Conservation (phyloP, 2,888 invertebrate species). For the Diadromus collaris region DNA sequence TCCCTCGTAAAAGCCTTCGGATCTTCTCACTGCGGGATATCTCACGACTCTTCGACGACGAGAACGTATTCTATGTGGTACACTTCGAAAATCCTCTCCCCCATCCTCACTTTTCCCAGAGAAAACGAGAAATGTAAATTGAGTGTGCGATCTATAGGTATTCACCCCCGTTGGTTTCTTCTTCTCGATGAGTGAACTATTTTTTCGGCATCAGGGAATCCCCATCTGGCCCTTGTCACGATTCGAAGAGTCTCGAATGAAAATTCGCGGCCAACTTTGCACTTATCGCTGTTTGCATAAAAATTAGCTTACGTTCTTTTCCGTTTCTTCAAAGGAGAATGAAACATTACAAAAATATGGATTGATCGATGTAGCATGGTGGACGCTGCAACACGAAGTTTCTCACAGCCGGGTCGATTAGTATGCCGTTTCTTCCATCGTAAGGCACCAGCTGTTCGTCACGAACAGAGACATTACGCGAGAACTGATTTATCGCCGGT, state of each 20-base stretch:
- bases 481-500: constrained; percentile 54
- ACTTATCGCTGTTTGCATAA: constrained; percentile 8
- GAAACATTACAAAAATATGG: not conserved
- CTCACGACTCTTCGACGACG: constrained; percentile 49
- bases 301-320: not conserved
- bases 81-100: constrained; percentile 27
- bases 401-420: constrained; percentile 9
- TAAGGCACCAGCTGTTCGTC: constrained; percentile 48
- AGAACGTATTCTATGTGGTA: constrained; percentile 31
- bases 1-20: constrained; percentile 40
- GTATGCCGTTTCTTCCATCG: not conserved
- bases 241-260: constrained; percentile 28
- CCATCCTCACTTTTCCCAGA: constrained; percentile 17
- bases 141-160: constrained; percentile 49
- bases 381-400: not conserved
- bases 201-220: constrained; percentile 33
- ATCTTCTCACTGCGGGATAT: constrained; percentile 34
- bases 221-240: constrained; percentile 44
- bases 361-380: not conserved
- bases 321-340: not conserved
- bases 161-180: not conserved
- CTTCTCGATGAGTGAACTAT: constrained; percentile 24
- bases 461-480: constrained; percentile 56
- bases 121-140: constrained; percentile 59
- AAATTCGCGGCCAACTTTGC: constrained; percentile 1